Conservation (phyloP, 1,140 invertebrate species). For the Leptinotarsa defecta region DNA sequence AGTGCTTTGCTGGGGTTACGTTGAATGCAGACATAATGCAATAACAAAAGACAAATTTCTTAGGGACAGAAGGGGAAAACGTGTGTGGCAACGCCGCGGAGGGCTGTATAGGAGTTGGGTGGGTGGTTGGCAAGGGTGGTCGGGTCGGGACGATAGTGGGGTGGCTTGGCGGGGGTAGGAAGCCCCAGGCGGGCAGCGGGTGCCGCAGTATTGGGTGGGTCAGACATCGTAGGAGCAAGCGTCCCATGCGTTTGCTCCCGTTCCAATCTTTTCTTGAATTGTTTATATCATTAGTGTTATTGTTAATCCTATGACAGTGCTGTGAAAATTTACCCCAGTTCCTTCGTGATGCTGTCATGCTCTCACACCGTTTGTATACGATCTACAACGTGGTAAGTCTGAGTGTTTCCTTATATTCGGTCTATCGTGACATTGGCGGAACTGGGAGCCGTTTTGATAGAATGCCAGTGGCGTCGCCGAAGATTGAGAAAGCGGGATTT, state of each 20-base stretch:
- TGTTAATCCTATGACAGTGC: neutral
- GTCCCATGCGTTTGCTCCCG: conserved; percentile 42
- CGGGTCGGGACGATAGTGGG: conserved; percentile 46
- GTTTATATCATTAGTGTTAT: conserved; percentile 4
- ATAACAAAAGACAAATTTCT: conserved; percentile 9
- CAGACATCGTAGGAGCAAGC: conserved; percentile 51
- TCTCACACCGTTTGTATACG: conserved; percentile 7
- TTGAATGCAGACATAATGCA: neutral
- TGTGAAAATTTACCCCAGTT: neutral
- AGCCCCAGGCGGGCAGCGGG: conserved; percentile 56
- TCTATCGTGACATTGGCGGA: conserved; percentile 24
- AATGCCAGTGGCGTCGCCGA: neutral
- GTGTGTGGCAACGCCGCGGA: conserved; percentile 19
- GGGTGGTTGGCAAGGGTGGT: conserved; percentile 44
- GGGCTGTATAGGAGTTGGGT: conserved; percentile 11
- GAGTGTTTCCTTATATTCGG: conserved; percentile 18
- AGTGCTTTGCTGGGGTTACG: neutral
- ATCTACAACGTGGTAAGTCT: conserved; percentile 29
- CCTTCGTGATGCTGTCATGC: conserved; percentile 22
- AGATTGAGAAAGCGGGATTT: neutral
- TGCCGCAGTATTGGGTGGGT: conserved; percentile 57
- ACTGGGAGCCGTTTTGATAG: neutral
- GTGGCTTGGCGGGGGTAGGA: conserved; percentile 47
- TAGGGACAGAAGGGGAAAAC: conserved; percentile 1
- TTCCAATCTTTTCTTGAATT: conserved; percentile 25